phyloP scores from a whole-genome alignment of 2,113 vertebrate genomes.

The Pristiophorus japonicus region DNA sequence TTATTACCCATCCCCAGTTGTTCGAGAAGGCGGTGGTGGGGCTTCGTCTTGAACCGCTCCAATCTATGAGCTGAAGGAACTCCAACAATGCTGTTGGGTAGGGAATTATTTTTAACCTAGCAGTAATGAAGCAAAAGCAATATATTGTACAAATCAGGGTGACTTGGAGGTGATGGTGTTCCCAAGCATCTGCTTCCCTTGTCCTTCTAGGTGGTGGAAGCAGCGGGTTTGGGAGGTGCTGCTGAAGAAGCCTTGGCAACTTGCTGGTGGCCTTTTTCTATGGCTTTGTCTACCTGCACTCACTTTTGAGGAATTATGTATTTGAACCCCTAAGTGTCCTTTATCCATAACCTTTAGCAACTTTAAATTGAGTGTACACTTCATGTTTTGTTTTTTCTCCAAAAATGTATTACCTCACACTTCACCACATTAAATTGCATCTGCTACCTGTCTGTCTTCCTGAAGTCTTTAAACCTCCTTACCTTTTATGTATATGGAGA shows the following conservation, averaged over 20 bases:
- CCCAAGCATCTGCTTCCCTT: neutral
- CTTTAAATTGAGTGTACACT: neutral
- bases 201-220: neutral
- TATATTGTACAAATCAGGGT: too few relatives aligned
- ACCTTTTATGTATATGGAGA: neutral
- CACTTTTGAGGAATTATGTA: neutral
- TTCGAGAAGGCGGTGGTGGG: neutral
- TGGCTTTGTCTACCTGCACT: neutral
- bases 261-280: neutral
- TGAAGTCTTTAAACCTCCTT: neutral
- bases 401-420: neutral
- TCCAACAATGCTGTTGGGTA: neutral
- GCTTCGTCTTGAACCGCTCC: neutral
- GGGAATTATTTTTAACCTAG: neutral
- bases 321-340: neutral
- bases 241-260: neutral
- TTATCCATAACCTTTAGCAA: neutral
- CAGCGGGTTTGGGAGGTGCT: neutral
- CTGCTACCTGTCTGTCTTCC: neutral
- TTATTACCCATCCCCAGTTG: neutral
- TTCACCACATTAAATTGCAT: neutral
- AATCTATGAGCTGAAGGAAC: neutral
- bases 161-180: too few relatives aligned
- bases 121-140: neutral
- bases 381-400: neutral